Evolutionary conservation across 1,140 invertebrate genomes (phyloP), one percentile per base, ranked within the genome.

Genomic region (Zaprionus capensis): DNA sequence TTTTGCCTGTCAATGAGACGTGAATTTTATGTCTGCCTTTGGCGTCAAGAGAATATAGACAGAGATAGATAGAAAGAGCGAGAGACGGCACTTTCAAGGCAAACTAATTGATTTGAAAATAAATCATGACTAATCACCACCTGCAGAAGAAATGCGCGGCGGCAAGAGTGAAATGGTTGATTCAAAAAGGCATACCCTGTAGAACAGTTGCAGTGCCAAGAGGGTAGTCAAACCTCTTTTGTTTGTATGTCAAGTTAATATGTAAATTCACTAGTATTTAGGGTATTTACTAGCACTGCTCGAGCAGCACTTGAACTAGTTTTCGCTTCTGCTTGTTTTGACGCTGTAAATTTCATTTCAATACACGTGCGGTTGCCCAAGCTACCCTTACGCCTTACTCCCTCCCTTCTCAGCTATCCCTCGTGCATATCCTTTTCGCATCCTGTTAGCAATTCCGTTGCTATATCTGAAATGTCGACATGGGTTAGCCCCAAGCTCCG

Each of bases 121-220:
- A 88, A 88, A 90, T 90, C 90, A 90, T 88, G 85, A 88, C 85
- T 88, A 88, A 88, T 88, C 85, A 85, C 85, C 85, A 82, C 79
- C 82, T 82, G 82, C 82, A 71, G 56, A 22, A 51, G 46, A 14
- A 51, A 51, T 14, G 20, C 12, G 20, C 17, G 46, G 17, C 11
- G 12, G 7, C 9, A 11, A 3, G 31, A 51, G 46, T 51, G 5
- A 20, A 51, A 51, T 12, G 46, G 4, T 24, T 12, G 22, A 51
- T 51, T 51, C 20, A 51, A 22, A 51, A 22, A 4, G 0, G 2
- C 5, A 51, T 51, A 24, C 46, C 46, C 20, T 51, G 46, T 51
- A 51, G 14, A 22, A 4, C 7, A 17, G n/a, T 44, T 15, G 31
- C 9, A 31, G 9, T 41, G 38, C 41, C 0, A 9, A 12, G 2